Percentiles rank a stretch among this genome's conserved stretches.
phyloP scores from a whole-genome alignment of 2,113 vertebrate genomes.

The Sardina pilchardus region DNA sequence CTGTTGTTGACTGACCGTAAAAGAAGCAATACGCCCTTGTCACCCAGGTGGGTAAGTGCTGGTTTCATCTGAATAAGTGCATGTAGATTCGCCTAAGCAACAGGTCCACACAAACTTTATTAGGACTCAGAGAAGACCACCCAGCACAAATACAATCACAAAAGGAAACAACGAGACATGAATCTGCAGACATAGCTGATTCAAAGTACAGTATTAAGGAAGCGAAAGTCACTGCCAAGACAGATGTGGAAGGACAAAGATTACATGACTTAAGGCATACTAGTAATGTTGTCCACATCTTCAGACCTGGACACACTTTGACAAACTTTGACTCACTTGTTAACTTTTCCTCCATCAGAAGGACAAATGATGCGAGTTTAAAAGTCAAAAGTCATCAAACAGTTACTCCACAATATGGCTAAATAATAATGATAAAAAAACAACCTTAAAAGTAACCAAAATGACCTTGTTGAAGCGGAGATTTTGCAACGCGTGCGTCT shows the following conservation, averaged over 20 bases:
- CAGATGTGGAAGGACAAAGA: neutral
- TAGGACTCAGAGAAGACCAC: neutral
- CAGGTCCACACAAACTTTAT: slow-evolving; percentile 27
- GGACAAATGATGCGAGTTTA: neutral
- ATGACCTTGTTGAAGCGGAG: no score
- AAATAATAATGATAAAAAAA: neutral
- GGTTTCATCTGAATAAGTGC: slow-evolving; percentile 98
- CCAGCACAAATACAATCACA: neutral
- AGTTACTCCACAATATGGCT: no score
- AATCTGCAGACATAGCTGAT: neutral
- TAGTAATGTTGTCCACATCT: neutral
- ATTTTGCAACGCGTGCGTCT: no score
- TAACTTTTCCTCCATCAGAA: no score
- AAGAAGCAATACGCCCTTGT: slow-evolving; percentile 94
- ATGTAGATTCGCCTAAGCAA: slow-evolving; percentile 90
- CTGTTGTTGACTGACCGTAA: slow-evolving; percentile 76
- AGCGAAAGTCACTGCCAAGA: neutral
- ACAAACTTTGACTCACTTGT: no score
- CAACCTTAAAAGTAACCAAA: neutral
- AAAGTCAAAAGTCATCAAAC: no score
- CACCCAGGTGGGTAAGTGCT: slow-evolving; percentile 94
- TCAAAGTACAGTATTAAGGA: neutral
- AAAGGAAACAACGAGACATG: neutral
- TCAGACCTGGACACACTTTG: neutral
- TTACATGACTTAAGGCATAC: neutral